Evolutionary conservation across 2,797 vertebrate species (phyloP), one percentile per base, ranked within the genome.

Genomic region (Melanogrammus aeglefinus): DNA sequence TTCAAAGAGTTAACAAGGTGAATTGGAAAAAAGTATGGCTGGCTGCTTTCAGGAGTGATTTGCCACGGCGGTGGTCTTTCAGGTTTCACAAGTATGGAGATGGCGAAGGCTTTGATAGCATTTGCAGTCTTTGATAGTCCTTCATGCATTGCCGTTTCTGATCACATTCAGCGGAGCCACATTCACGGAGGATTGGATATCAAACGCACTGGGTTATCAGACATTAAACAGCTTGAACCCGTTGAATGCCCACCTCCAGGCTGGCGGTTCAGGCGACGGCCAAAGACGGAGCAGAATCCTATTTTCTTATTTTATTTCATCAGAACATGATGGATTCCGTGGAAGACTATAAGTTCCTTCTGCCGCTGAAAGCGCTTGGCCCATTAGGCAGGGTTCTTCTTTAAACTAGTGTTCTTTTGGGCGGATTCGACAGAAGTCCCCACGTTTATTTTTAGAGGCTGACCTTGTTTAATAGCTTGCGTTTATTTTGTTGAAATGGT

Each of bases 101-200:
- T 14, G 14, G n/a, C 57, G 24, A 38, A 76, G 24, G 78, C 79
- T 86, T 86, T 81, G 84, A 88, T 85, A 81, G 82, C 76, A 78
- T 35, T 73, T 73, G 38, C 4, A 18, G 72, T 33, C 82, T 87
- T 88, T 90, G 84, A 89, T 87, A 72, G 36, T 24, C 21, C 57
- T n/a, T 63, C 57, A 63, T 24, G 21, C 9, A 24, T 36, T 57
- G 21, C 70, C 0, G 66, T 69, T 82, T 86, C 81, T 84, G 74
- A 72, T 86, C 79, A 76, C 73, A 79, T 74, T 84, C 81, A 69
- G 57, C 7, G 21, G n/a, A 21, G 57, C 57, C 57, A 8, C 57
- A 63, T 63, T 63, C 57, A 63, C n/a, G 21, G 35, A 80, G 77
- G 39, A 73, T 84, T 78, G 76, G 24, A 79, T 84, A 82, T 84